These are phyloP conservation scores for Lytechinus variegatus DNA, from an alignment of 35 echinoderm and acorn worm genomes.

Conservation along the genomic window DNA sequence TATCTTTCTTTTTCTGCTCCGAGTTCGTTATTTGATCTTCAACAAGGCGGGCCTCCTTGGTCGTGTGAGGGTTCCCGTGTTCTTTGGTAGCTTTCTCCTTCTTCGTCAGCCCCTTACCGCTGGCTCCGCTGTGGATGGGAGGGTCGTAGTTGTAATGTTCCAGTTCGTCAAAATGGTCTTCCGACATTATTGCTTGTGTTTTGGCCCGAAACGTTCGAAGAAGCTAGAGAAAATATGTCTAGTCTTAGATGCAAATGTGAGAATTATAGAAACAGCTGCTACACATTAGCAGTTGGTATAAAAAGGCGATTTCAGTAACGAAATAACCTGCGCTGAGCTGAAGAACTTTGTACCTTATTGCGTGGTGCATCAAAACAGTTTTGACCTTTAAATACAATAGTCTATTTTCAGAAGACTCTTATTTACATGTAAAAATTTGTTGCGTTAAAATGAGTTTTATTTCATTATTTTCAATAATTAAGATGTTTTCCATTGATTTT, in stretches of 20 bases:
- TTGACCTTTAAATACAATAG: too few species aligned
- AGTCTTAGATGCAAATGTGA: neutral
- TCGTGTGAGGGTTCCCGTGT: conserved; percentile 55
- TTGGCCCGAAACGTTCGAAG: neutral
- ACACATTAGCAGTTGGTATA: neutral
- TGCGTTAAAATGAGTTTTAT: too few species aligned
- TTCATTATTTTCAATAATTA: too few species aligned
- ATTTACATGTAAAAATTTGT: too few species aligned
- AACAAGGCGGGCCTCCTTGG: conserved; percentile 71
- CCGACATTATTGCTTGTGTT: conserved; percentile 33
- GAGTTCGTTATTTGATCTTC: conserved; percentile 85
- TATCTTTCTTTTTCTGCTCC: conserved; percentile 88
- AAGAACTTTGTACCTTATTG: too few species aligned
- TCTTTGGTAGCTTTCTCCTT: conserved; percentile 69
- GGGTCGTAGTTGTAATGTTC: conserved; percentile 93
- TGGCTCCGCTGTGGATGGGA: conserved; percentile 64
- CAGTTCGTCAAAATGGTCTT: conserved; percentile 64
- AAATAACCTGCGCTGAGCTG: too few species aligned
- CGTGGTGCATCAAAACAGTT: too few species aligned
- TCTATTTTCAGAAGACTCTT: too few species aligned
- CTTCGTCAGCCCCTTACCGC: conserved; percentile 75
- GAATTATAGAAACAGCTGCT: neutral
- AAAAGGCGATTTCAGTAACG: too few species aligned
- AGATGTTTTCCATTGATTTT: too few species aligned
- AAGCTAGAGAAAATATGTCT: neutral